A percentile compares a stretch with the other conserved stretches of the same genome.
Conservation (phyloP, 2,888 invertebrate species). For the Limnephilus lunatus region DNA sequence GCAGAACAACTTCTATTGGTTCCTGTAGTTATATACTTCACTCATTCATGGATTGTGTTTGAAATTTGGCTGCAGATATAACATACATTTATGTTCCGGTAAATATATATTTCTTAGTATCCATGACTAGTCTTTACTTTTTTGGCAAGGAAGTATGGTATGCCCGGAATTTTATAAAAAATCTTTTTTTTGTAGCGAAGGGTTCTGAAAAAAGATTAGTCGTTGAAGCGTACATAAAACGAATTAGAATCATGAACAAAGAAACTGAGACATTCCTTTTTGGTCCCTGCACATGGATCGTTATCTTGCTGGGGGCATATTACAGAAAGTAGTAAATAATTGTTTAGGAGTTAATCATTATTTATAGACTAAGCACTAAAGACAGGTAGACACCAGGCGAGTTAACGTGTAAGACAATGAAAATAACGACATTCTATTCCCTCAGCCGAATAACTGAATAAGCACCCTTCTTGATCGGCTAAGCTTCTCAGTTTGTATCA, state of each 20-base stretch:
- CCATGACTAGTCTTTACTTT: not conserved
- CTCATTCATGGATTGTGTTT: not conserved
- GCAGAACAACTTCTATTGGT: not conserved
- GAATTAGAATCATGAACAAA: not conserved
- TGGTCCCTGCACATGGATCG: not conserved
- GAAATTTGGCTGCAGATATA: not conserved
- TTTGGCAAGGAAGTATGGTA: not conserved
- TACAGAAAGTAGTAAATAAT: not conserved
- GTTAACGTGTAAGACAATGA: not conserved
- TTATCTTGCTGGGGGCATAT: not conserved
- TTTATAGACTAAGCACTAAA: not conserved
- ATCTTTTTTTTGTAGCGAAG: not conserved
- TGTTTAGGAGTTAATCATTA: not conserved
- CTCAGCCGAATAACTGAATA: not conserved
- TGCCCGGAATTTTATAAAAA: not conserved
- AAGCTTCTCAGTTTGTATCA: not conserved
- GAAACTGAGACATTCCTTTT: not conserved
- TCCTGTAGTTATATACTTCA: not conserved
- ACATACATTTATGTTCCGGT: not conserved
- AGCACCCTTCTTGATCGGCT: not conserved
- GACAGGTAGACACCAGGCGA: not conserved
- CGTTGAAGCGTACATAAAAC: not conserved
- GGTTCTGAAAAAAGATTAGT: not conserved
- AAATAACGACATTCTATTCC: not conserved
- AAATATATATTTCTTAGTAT: not conserved